These are phyloP conservation scores for Mormyrus lacerda DNA, from an alignment of 2,113 vertebrate species.

Conservation along the genomic window DNA sequence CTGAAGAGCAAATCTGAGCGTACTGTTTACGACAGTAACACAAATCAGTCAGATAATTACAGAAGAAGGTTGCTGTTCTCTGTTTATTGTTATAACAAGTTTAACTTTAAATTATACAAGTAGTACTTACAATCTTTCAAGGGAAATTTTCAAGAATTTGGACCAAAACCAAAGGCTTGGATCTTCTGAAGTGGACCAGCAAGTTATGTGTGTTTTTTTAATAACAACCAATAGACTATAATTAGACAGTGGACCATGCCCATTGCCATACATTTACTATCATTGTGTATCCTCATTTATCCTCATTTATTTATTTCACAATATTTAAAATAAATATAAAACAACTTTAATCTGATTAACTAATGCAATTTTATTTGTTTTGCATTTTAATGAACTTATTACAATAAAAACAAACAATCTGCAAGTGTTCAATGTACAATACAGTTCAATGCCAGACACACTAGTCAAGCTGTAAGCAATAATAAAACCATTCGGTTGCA, in stretches of 20 bases:
- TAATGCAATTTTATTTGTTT: no score
- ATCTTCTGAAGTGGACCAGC: background rate
- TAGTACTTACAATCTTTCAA: background rate
- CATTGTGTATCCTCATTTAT: background rate
- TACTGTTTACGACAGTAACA: background rate
- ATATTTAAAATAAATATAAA: no score
- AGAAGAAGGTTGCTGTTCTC: background rate
- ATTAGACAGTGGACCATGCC: background rate
- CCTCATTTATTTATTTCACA: no score
- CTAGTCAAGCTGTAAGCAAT: no score
- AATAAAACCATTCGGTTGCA: no score
- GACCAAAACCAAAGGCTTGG: background rate
- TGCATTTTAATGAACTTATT: no score
- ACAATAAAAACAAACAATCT: no score
- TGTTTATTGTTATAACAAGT: background rate
- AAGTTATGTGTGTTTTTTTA: background rate
- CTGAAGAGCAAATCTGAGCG: no score
- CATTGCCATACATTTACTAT: background rate
- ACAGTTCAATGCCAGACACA: no score
- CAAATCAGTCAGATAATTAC: background rate
- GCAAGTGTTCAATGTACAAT: no score
- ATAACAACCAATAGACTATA: background rate
- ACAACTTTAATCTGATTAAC: no score
- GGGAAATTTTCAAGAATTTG: background rate
- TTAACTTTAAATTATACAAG: background rate